Conservation (phyloP, 1,140 invertebrate genomes). For the Rhagoletis zephyria region DNA sequence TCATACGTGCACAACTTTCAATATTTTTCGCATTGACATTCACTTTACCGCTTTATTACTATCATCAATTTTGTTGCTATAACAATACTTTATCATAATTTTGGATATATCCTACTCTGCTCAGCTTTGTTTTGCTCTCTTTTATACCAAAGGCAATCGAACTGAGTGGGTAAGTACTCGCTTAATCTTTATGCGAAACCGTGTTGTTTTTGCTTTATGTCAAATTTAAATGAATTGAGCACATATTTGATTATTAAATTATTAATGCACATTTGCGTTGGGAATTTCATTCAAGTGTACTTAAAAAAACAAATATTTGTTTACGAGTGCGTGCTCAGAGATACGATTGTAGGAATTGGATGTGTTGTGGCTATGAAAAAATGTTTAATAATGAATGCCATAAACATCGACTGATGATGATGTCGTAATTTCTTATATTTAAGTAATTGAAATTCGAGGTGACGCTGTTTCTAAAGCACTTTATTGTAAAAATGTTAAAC, state of each 20-base stretch:
- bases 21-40: not conserved
- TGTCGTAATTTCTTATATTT: not conserved
- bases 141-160: not conserved
- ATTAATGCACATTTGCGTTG: not conserved
- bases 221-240: not conserved
- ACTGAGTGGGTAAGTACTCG: not conserved
- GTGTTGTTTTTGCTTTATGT: not conserved
- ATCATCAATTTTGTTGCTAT: too few species aligned
- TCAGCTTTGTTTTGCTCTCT: too few species aligned
- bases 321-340: too few species aligned
- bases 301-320: not conserved
- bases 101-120: too few species aligned
- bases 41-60: too few species aligned
- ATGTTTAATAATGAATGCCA: not conserved
- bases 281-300: not conserved
- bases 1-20: not conserved
- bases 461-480: too few species aligned
- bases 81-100: too few species aligned
- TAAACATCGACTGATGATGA: not conserved
- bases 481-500: too few species aligned
- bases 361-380: not conserved
- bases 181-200: not conserved
- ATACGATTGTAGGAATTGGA: too few species aligned
- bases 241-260: constrained; percentile 14
- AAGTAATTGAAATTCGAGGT: too few species aligned